These are phyloP conservation scores for Pheosia gnoma DNA, from an alignment of 2,888 invertebrate species.

Conservation along the genomic window DNA sequence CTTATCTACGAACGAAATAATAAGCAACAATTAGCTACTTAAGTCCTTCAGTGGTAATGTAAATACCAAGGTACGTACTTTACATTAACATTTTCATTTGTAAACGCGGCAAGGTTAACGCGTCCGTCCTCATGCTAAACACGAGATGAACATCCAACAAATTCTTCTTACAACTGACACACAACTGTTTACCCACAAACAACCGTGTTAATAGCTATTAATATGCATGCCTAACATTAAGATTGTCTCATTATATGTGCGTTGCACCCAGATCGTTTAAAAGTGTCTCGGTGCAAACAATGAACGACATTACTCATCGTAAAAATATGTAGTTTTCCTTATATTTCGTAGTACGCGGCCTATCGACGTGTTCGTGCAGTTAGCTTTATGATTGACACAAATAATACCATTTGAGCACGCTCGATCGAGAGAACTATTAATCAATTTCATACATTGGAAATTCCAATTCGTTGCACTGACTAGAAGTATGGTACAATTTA, in stretches of 20 bases:
- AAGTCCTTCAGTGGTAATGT: too few species aligned
- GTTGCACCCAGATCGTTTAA: slow-evolving; percentile 6
- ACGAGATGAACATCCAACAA: too few species aligned
- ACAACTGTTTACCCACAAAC: too few species aligned
- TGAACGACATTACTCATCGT: slow-evolving; percentile 26
- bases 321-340: slow-evolving; percentile 28
- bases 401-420: neutral
- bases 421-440: neutral
- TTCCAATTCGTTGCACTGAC: neutral
- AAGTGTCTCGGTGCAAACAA: slow-evolving; percentile 16
- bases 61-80: too few species aligned
- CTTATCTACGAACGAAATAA: too few species aligned
- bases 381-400: neutral
- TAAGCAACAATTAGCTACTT: too few species aligned
- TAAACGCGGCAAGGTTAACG: too few species aligned
- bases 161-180: too few species aligned
- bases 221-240: slow-evolving; percentile 13
- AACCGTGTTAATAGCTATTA: slow-evolving; percentile 13
- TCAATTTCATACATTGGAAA: neutral
- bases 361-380: slow-evolving; percentile 13
- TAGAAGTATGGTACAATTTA: too few species aligned
- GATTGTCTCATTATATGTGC: slow-evolving; percentile 4
- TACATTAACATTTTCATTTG: too few species aligned
- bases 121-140: too few species aligned
- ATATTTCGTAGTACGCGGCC: slow-evolving; percentile 18